Evolutionary conservation across 2,113 vertebrate genomes (phyloP).

Genomic region (Nansenia antarctica): DNA sequence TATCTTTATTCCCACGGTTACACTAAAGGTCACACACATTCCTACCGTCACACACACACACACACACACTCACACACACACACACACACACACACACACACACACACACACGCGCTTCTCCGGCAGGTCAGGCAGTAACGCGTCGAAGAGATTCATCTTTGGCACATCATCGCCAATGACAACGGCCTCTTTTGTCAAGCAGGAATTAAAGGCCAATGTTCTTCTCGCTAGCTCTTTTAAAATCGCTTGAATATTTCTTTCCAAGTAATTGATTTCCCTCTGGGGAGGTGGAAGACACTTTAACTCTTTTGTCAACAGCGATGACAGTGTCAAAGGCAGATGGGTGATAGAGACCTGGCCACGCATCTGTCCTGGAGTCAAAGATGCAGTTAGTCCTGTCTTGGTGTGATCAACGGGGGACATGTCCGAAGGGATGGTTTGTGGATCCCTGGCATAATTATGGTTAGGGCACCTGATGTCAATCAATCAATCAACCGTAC

Average conservation of each 20-base stretch:
- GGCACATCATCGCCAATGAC: conserved; percentile 19
- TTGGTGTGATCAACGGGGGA: background rate
- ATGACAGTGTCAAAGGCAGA: conserved; percentile 29
- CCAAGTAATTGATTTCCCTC: conserved; percentile 39
- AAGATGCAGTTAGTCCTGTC: conserved; percentile 16
- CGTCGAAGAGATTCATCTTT: conserved; percentile 46
- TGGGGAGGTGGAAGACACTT: conserved; percentile 7
- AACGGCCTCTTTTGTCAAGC: conserved; percentile 32
- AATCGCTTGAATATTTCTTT: conserved; percentile 33
- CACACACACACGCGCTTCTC: conserved; percentile 24
- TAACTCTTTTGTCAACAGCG: conserved; percentile 36
- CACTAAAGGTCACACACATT: conserved; percentile 67
- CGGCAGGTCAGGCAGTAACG: conserved; percentile 43
- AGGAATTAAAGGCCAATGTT: conserved; percentile 46
- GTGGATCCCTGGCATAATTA: no score
- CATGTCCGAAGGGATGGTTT: no score
- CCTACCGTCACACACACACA: conserved; percentile 44
- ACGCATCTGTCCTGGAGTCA: conserved; percentile 5
- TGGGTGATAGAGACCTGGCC: conserved; percentile 8
- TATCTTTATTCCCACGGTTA: conserved; percentile 53
- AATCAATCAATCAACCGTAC: no score
- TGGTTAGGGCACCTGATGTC: no score
- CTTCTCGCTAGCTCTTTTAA: conserved; percentile 17
- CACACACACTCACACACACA: conserved; percentile 42
- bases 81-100: conserved; percentile 48